Conservation (phyloP, 2,888 invertebrate species). For the Microlaimidae sp. region DNA sequence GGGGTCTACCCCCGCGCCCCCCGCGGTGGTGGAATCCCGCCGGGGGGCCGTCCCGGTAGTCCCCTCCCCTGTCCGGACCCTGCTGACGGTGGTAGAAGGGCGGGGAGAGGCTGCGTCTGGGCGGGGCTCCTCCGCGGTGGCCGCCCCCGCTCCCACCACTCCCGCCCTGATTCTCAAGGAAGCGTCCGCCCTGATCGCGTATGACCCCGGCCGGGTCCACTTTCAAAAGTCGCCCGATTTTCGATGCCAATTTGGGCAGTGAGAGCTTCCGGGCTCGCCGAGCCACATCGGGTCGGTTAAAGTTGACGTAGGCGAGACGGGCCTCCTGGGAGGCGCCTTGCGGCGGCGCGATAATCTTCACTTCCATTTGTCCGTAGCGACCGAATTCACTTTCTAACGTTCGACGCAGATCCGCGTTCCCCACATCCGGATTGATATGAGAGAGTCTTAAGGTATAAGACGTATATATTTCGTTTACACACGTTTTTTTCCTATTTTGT, state of each 20-base stretch:
- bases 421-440: slow-evolving; percentile 23
- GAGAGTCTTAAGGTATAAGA: too few species aligned
- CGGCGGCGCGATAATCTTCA: slow-evolving; percentile 14
- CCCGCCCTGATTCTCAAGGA: slow-evolving; percentile 15
- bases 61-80: neutral
- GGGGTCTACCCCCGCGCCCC: neutral
- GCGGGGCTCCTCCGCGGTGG: neutral
- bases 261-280: slow-evolving; percentile 12
- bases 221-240: slow-evolving; percentile 23
- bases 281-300: slow-evolving; percentile 25
- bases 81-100: too few species aligned
- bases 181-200: slow-evolving; percentile 31
- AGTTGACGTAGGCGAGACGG: slow-evolving; percentile 33
- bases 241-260: neutral
- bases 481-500: too few species aligned
- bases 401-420: slow-evolving; percentile 26
- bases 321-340: slow-evolving; percentile 20
- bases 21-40: neutral
- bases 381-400: slow-evolving; percentile 25
- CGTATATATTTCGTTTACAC: too few species aligned
- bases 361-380: slow-evolving; percentile 28
- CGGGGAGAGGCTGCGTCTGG: neutral
- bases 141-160: neutral
- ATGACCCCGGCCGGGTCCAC: slow-evolving; percentile 33
- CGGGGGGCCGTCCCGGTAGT: neutral